These are phyloP conservation scores for Propithecus perrieri DNA, from an alignment of 2,797 vertebrate species.

Conservation along the genomic window DNA sequence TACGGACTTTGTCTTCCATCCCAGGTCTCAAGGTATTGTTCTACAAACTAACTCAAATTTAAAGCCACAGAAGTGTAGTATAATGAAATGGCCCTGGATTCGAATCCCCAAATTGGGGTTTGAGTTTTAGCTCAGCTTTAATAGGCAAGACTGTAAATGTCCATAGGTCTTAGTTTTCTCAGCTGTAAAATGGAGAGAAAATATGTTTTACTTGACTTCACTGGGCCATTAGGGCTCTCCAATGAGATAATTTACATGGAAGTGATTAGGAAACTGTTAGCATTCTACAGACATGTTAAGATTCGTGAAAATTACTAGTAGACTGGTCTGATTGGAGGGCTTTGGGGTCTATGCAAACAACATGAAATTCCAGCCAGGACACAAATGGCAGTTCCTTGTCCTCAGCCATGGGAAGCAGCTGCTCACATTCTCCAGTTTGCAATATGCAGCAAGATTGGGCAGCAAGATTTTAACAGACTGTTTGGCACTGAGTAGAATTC, in stretches of 20 bases:
- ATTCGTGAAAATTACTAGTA: conserved; percentile 43
- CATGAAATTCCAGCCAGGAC: conserved; percentile 58
- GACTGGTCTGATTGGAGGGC: conserved; percentile 53
- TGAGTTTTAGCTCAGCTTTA: background rate
- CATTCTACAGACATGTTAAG: background rate
- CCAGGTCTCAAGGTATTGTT: background rate
- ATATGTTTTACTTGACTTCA: background rate
- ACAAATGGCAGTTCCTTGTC: conserved; percentile 68
- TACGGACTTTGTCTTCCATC: background rate
- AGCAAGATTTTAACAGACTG: conserved; percentile 84
- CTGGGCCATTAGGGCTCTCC: background rate
- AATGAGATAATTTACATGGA: background rate
- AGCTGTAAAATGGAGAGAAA: background rate
- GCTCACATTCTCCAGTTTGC: conserved; percentile 78
- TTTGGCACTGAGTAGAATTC: conserved; percentile 81
- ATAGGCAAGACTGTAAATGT: background rate
- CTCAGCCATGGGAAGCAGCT: conserved; percentile 75
- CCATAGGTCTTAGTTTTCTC: background rate
- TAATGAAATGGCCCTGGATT: background rate
- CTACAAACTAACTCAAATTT: background rate
- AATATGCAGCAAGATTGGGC: conserved; percentile 75
- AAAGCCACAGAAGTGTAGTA: background rate
- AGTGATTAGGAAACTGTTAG: background rate
- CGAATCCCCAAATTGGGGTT: rapidly evolving
- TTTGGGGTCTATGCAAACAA: conserved; percentile 53